Percentiles rank a stretch among this genome's conserved stretches.
phyloP scores from a whole-genome alignment of 2,113 vertebrate genomes.

The Odocoileus virginianus region DNA sequence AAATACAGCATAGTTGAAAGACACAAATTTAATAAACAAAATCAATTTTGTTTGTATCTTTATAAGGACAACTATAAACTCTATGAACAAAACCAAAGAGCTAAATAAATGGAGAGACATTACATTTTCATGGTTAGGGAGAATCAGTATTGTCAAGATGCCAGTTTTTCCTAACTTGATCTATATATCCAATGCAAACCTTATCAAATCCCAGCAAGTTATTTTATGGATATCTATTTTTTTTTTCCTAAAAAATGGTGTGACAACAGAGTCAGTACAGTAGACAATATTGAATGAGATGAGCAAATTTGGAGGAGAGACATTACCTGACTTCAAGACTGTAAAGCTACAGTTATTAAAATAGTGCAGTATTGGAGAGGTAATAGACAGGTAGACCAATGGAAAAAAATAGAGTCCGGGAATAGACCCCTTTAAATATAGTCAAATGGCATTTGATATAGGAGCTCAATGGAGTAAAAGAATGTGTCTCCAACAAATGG shows the following conservation, averaged over 20 bases:
- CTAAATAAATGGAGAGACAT: not conserved
- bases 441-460: not conserved
- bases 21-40: not conserved
- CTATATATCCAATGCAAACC: not conserved
- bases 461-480: not conserved
- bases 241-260: not conserved
- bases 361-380: not conserved
- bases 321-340: not conserved
- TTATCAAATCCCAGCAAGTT: not conserved
- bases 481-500: not conserved
- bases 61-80: not conserved
- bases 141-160: not conserved
- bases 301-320: not conserved
- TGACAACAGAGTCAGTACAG: not conserved
- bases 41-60: not conserved
- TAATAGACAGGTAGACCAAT: not conserved
- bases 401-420: not conserved
- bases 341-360: not conserved
- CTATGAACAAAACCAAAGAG: not conserved
- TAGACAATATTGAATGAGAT: not conserved
- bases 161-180: not conserved
- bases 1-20: not conserved
- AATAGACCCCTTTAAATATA: not conserved
- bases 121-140: not conserved
- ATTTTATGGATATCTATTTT: not conserved